Percentiles rank a stretch among this genome's conserved stretches.
Evolutionary conservation across 2,888 invertebrate species (phyloP).

Genomic region (Pristionchus fissidentatus): DNA sequence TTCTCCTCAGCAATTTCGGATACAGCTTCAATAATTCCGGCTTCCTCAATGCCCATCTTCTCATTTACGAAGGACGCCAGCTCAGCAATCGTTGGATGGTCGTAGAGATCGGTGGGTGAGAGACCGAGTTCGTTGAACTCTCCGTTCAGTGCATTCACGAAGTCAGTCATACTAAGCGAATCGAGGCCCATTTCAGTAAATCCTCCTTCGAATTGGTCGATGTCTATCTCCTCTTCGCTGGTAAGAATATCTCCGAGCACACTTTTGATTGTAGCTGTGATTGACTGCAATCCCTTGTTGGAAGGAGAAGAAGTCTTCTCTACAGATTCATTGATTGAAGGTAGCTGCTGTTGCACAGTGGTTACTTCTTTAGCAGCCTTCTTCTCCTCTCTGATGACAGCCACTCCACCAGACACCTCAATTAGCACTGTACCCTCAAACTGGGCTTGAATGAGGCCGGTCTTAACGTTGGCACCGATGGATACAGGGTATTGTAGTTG

Average conservation of each 20-base stretch:
- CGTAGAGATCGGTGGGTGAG: conserved; percentile 62
- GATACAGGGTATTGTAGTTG: background rate
- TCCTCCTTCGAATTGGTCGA: conserved; percentile 49
- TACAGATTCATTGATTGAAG: too few species aligned
- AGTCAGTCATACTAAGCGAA: conserved; percentile 69
- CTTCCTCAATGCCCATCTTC: conserved; percentile 29
- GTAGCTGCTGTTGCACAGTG: background rate
- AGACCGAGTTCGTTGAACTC: conserved; percentile 56
- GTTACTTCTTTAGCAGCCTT: background rate
- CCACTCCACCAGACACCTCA: background rate
- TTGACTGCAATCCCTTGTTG: background rate
- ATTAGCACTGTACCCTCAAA: background rate
- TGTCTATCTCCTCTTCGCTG: conserved; percentile 40
- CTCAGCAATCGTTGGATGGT: conserved; percentile 62
- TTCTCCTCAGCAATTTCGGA: background rate
- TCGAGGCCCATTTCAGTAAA: conserved; percentile 72
- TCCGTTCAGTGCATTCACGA: conserved; percentile 64
- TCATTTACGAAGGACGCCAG: conserved; percentile 51
- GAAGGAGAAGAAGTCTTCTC: background rate
- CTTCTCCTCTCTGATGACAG: background rate
- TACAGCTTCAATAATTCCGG: background rate
- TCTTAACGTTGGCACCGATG: background rate
- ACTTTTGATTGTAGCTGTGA: background rate
- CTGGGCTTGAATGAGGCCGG: background rate
- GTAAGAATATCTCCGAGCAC: conserved; percentile 40